These are phyloP conservation scores for Esperia sulphurella DNA, from an alignment of 2,888 invertebrate species.

Conservation along the genomic window DNA sequence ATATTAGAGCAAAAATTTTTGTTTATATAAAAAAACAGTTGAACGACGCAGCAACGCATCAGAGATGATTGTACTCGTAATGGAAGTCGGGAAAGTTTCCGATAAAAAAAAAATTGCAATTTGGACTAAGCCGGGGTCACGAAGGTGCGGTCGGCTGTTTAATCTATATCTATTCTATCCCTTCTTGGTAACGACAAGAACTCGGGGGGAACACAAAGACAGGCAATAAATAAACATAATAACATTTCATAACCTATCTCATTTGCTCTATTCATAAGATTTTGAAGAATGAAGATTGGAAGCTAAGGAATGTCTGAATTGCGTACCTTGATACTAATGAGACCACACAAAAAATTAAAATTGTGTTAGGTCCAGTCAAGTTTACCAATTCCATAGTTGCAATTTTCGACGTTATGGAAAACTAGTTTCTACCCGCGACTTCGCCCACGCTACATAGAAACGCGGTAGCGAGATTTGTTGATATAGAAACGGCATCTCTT, in stretches of 20 bases:
- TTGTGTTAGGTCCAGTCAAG: no score
- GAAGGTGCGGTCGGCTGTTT: conserved; percentile 40
- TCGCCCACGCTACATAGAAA: no score
- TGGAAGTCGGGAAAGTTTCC: conserved; percentile 25
- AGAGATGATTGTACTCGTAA: conserved; percentile 2
- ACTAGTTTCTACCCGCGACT: no score
- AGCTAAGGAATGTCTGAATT: neutral
- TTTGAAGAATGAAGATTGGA: conserved; percentile 22
- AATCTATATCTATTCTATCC: conserved; percentile 33
- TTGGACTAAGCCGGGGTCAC: conserved; percentile 26
- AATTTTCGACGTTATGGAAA: no score
- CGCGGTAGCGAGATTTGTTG: no score
- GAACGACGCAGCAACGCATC: neutral
- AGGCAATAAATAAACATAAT: conserved; percentile 14
- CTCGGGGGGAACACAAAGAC: conserved; percentile 16
- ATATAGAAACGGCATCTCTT: no score
- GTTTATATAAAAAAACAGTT: neutral
- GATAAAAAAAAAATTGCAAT: conserved; percentile 25
- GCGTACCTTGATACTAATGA: neutral
- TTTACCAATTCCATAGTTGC: no score
- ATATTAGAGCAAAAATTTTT: no score
- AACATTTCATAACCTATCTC: conserved; percentile 23
- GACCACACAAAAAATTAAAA: neutral
- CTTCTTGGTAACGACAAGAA: conserved; percentile 13
- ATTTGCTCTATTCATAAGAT: conserved; percentile 25